Base-by-base conservation (phyloP, 2,888 invertebrate species). In the Agonopterix subpropinquella region DNA sequence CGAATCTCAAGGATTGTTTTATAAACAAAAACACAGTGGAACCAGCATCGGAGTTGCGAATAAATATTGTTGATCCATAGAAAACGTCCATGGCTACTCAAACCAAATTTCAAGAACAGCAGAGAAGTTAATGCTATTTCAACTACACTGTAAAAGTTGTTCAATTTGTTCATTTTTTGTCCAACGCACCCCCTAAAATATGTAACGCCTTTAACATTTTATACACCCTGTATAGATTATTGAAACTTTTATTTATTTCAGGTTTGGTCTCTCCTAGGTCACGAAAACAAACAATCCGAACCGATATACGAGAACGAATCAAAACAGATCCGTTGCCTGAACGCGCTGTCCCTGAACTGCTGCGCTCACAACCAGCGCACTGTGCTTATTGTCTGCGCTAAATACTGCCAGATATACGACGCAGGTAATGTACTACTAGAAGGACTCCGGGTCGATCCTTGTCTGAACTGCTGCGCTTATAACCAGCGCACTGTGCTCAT, bases 401-500 rank as follows among this genome's bases (percentile, higher is more conserved):
- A 97, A 73, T 97, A 96, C 78, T 99, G 99, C 94, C 98, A 99
- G 91, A 94, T 95, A 56, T 93, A 93, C 59, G 93, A 93, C 66
- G 93, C 93, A 39, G 94, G 96, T 96, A 61, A 68, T 28, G 28
- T 28, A 28, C 28, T 98, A 96, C 76, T 99, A 99, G 78, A 95
- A 98, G 75, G 99, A 99, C 74, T 98, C 98, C 45, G 99, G 99
- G 74, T 97, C 98, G 70, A 96, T 99, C 46, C 92, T 1, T 97
- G 98, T 63, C 85, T 98, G 46, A 95, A 96, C 63, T 98, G 98
- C 70, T 99, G 98, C 73, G 92, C 96, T 0, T 96, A 96, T 77
- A 99, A 99, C 82, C 98, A 98, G 70, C 91, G 99, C 47, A 98
- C 98, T 0, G 97, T 99, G 35, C 91, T 99, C 9, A 96, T 99